Base-by-base conservation (phyloP, 2,888 invertebrate species). In the Netelia inedita region DNA sequence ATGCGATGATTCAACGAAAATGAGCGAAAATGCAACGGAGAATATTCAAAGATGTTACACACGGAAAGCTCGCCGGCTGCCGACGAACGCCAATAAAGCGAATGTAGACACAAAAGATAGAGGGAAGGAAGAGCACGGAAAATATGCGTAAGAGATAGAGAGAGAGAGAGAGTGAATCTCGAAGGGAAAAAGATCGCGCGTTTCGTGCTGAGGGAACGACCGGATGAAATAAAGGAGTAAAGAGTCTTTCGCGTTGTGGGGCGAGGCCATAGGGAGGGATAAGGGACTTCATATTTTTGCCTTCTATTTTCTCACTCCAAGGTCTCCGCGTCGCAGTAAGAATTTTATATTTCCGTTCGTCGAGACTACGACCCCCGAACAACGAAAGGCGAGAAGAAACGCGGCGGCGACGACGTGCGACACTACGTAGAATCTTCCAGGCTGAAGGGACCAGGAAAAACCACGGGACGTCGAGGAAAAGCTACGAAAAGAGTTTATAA, bases 321-420 rank as follows among this genome's bases (percentile, higher is more conserved):
- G 79, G 78, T 61, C 65, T 21, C 10, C 50, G 21, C 35, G 86
- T 74, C 81, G 86, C 86, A 75, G 85, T 85, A 87, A 87, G 81
- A 87, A 85, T 89, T 90, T 91, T 89, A 90, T 89, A 90, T 86
- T 89, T 90, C 90, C 91, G 89, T 85, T 85, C 84, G 88, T 85
- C 87, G 88, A 90, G 89, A 89, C 88, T 35, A 6, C 35, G 35
- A 35, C 89, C 87, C 88, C 84, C 80, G 80, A 61, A 73, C 74
- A 59, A 73, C 6, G 43, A 23, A 41, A 59, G 59, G n/a, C 66
- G 74, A 19, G 10, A 9, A 53, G 55, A 43, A 23, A 28, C 6
- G 35, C 35, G 55, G 35, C 35, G 55, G 21, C 19, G 16, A 57
- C 46, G 57, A 57, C 10, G 16, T 23, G 16, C 23, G 63, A 41